Evolutionary conservation across 2,797 vertebrate species (phyloP), one percentile per base, ranked within the genome.

Genomic region (Phataginus tricuspis): DNA sequence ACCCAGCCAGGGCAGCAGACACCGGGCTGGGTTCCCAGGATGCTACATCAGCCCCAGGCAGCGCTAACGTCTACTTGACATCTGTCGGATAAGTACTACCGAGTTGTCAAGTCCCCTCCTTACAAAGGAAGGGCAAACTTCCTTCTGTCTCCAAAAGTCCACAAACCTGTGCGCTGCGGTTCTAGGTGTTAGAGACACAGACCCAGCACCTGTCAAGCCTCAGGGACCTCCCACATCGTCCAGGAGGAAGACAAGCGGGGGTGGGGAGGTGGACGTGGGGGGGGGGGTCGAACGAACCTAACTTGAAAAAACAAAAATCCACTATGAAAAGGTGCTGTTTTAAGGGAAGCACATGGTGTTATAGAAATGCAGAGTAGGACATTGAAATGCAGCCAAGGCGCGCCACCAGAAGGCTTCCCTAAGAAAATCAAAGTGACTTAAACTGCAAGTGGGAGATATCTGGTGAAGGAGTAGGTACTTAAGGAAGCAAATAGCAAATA

Each of bases 341-440:
- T 82, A 85, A 79, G 61, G 77, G 13, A 77, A 96, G 55, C 75
- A 85, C 42, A 51, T 78, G 21, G 25, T 7, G 23, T 64, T 21
- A 5, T 1, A 19, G 21, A 42, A 51, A 16, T 21, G 39, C 51
- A 82, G n/a, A 85, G 12, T 8, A 16, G 29, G 75, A 39, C 80
- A 13, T 2, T 45, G 1, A 5, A 55, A 34, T 0, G 25, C 11
- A 68, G 6, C 5, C 8, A 25, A 49, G 64, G 9, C 5, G 1
- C 7, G 21, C 55, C 57, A 51, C 37, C 37, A 34, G 74, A 55
- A 61, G 53, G 9, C 9, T 83, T 75, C 89, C 57, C 77, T 23
- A 6, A 71, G 55, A 34, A 64, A n/a, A 75, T 25, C 27, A 42
- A 83, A 88, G 78, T 42, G 21, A 80, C 77, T 88, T 72, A 51